Conservation (phyloP, 1,140 invertebrate species). For the Lepidurus apus region DNA sequence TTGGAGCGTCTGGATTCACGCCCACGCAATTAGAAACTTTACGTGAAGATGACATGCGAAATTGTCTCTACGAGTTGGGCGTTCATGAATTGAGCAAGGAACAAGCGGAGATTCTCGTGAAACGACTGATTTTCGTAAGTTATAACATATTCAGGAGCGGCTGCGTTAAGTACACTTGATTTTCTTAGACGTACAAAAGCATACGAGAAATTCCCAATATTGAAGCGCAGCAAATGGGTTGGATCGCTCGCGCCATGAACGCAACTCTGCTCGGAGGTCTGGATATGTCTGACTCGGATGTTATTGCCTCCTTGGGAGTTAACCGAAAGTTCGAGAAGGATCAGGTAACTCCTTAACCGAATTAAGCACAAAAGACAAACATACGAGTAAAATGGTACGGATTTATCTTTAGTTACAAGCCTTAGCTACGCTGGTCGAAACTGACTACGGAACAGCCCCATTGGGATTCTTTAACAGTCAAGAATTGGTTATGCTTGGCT, state of each 20-base stretch:
- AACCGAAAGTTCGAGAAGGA: neutral
- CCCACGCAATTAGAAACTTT: conserved; percentile 21
- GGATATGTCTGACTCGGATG: neutral
- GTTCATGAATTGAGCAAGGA: neutral
- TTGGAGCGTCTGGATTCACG: conserved; percentile 24
- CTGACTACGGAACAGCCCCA: neutral
- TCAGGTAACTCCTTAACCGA: neutral
- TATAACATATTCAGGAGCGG: neutral
- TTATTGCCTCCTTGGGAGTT: conserved; percentile 24
- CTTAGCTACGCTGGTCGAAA: neutral
- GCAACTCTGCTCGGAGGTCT: neutral
- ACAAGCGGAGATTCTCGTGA: conserved; percentile 23
- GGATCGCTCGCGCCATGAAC: conserved; percentile 16
- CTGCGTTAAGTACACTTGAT: neutral
- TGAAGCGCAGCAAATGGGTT: conserved; percentile 24
- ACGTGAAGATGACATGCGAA: neutral
- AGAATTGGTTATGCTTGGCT: neutral
- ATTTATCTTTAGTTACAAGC: neutral
- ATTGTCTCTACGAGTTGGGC: conserved; percentile 30
- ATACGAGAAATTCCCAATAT: neutral
- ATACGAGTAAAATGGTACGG: too few species aligned
- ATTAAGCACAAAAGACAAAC: neutral
- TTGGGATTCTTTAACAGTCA: neutral
- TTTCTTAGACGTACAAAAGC: neutral
- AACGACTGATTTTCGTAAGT: conserved; percentile 20